A percentile compares a stretch with the other conserved stretches of the same genome.
phyloP scores from a whole-genome alignment of 2,113 vertebrate species.

The Marmota monax region DNA sequence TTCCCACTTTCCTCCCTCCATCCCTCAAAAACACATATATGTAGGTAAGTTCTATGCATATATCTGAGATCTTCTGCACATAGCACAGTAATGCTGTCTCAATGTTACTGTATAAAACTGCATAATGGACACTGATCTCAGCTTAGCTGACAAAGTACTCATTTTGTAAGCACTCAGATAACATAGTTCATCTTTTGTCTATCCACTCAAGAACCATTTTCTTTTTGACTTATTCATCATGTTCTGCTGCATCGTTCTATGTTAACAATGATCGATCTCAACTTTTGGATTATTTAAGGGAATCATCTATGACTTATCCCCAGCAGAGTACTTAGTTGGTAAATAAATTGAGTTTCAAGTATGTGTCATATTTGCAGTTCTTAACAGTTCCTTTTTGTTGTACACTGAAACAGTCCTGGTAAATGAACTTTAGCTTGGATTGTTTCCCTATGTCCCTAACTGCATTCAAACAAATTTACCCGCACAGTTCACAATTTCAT shows the following conservation, averaged over 20 bases:
- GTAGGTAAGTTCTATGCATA: background rate
- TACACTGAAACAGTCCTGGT: background rate
- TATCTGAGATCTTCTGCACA: background rate
- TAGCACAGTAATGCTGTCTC: background rate
- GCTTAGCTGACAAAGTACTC: background rate
- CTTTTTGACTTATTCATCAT: background rate
- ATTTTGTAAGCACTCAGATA: background rate
- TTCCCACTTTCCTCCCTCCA: too few species aligned
- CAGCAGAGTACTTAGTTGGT: too few species aligned
- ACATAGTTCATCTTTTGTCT: background rate
- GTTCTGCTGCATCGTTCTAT: background rate
- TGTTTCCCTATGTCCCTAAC: background rate
- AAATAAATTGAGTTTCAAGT: background rate
- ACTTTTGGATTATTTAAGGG: background rate
- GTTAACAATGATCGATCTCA: background rate
- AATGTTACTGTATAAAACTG: background rate
- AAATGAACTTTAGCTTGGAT: too few species aligned
- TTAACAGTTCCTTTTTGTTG: background rate
- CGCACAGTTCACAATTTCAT: background rate
- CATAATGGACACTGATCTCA: background rate
- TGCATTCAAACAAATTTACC: background rate
- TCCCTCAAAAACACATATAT: background rate
- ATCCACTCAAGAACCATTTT: background rate
- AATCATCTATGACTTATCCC: background rate
- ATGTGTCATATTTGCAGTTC: background rate